phyloP scores from a whole-genome alignment of 1,140 invertebrate species.

The Drosophila sturtevanti region DNA sequence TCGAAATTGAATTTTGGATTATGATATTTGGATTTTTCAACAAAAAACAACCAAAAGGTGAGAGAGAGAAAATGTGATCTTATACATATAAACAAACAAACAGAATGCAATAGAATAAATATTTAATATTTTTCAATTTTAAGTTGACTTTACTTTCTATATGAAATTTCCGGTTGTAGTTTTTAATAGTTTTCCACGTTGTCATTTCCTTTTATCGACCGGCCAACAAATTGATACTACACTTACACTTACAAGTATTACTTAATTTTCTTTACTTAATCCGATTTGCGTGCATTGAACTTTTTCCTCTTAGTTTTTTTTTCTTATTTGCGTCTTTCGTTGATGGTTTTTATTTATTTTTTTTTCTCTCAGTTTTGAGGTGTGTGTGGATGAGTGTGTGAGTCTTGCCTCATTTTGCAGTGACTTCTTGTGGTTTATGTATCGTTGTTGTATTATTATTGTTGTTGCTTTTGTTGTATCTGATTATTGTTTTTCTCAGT shows the following conservation, averaged over 20 bases:
- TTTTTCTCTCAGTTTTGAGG: too few relatives aligned
- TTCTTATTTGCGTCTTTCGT: constrained; percentile 34
- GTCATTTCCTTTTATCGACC: constrained; percentile 27
- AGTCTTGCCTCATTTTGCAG: constrained; percentile 40
- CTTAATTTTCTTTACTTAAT: constrained; percentile 75
- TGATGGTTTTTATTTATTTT: constrained; percentile 9
- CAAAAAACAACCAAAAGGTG: constrained; percentile 22
- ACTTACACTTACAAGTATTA: constrained; percentile 55
- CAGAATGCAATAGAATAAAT: neutral
- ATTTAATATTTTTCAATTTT: neutral
- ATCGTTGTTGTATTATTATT: constrained; percentile 31
- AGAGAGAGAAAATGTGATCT: neutral
- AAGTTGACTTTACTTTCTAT: neutral
- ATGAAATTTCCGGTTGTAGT: constrained; percentile 1
- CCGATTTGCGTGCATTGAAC: constrained; percentile 81
- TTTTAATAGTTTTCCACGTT: constrained; percentile 15
- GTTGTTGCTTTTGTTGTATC: constrained; percentile 26
- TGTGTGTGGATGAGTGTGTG: constrained; percentile 26
- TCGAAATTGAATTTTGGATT: constrained; percentile 39
- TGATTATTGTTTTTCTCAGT: constrained; percentile 53
- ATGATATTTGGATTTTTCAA: constrained; percentile 24
- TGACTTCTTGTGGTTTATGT: constrained; percentile 55
- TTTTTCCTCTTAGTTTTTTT: constrained; percentile 48
- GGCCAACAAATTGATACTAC: constrained; percentile 1
- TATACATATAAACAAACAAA: neutral